A percentile compares a stretch with the other conserved stretches of the same genome.
phyloP scores from a whole-genome alignment of 2,797 vertebrate species.

The Mycteria americana region DNA sequence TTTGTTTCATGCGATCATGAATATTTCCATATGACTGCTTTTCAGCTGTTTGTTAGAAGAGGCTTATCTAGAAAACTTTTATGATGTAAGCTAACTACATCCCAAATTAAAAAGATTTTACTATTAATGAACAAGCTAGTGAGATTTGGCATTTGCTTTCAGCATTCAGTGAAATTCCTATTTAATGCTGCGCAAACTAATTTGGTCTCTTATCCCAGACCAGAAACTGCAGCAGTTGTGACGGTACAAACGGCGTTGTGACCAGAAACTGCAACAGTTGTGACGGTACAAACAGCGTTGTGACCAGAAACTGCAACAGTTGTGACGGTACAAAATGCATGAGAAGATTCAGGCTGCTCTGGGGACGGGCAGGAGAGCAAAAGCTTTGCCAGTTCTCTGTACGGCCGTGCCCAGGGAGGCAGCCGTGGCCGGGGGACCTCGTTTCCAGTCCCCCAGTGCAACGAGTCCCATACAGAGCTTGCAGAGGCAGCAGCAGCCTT shows the following conservation, averaged over 20 bases:
- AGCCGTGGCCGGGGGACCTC: not conserved
- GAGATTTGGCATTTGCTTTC: not conserved
- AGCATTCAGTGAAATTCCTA: not conserved
- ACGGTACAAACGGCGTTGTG: fast-evolving
- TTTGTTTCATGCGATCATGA: not conserved
- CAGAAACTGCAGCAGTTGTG: not conserved
- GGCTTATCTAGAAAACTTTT: not conserved
- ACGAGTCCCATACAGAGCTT: not conserved
- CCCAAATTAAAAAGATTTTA: not conserved
- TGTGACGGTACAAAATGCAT: fast-evolving
- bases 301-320: not conserved
- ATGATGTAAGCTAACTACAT: not conserved
- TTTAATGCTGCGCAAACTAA: not conserved
- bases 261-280: not conserved
- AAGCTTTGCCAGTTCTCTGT: not conserved
- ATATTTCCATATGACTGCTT: not conserved
- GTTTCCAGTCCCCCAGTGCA: not conserved
- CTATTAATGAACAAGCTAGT: not conserved
- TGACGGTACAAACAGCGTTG: fast-evolving
- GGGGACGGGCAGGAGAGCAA: not conserved
- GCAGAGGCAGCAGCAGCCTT: not conserved
- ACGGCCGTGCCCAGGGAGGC: not conserved
- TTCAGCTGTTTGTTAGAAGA: not conserved
- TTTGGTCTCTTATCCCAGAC: not conserved
- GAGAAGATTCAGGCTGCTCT: not conserved